Evolutionary conservation across 1,140 invertebrate species (phyloP), one percentile per base, ranked within the genome.

Genomic region (Akabosia matsudoensis): DNA sequence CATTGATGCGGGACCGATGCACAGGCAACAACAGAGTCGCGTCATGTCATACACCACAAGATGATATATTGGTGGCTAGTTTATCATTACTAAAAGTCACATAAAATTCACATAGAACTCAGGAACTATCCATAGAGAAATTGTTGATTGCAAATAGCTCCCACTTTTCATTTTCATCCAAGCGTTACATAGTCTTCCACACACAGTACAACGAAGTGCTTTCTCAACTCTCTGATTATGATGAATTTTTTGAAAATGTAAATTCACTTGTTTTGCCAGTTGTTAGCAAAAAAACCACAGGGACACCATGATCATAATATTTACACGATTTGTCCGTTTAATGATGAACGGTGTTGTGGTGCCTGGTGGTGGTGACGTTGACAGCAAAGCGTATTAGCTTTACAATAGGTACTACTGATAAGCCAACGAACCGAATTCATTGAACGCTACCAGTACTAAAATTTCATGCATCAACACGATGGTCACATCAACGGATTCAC

Each of bases 161-260:
- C 61, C 61, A 67, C 61, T 67, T 67, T 67, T 67, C 61, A 67
- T 67, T 67, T 67, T 67, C 61, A 67, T n/a, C n/a, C n/a, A n/a
- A n/a, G n/a, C n/a, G n/a, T n/a, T n/a, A n/a, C n/a, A n/a, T n/a
- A n/a, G n/a, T n/a, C n/a, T n/a, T n/a, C n/a, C n/a, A n/a, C n/a
- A n/a, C n/a, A n/a, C n/a, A n/a, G n/a, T n/a, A n/a, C n/a, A 16
- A 56, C 22, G 28, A 13, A 31, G 28, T 10, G 24, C 4, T 67
- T 4, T 16, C n/a, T 28, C 28, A 10, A 7, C 30, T 67, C 28
- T 67, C 31, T 67, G 13, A 16, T 67, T 24, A 22, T 61, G 4
- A n/a, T 24, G 4, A 31, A 13, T 31, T 67, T 30, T 31, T 22
- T 67, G 24, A 61, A 61, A 14, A 61, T 61, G 14, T 7, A 61